Evolutionary conservation across 1,140 invertebrate species (phyloP).

Genomic region (Drosophila asahinai): DNA sequence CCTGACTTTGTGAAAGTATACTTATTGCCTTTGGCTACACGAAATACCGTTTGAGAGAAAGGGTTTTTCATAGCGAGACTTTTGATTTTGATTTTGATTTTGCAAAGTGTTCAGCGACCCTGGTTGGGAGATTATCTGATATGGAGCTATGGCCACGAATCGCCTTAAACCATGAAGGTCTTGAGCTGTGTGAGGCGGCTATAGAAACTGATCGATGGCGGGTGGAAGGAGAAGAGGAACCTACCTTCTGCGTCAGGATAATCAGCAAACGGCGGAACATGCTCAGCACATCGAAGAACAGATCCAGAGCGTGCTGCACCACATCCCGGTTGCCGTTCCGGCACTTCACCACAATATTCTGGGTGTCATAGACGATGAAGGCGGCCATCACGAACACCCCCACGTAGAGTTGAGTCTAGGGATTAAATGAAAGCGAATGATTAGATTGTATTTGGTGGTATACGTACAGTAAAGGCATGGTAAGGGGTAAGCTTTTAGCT

Average conservation of each 20-base stretch:
- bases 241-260: conserved; percentile 95
- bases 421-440: neutral
- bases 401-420: conserved; percentile 92
- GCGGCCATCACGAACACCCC: conserved; percentile 96
- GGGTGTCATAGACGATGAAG: conserved; percentile 98
- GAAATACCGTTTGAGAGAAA: conserved; percentile 46
- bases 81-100: conserved; percentile 29
- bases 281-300: conserved; percentile 97
- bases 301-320: conserved; percentile 94
- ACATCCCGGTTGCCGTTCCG: conserved; percentile 96
- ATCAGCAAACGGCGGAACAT: conserved; percentile 96
- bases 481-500: neutral
- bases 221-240: conserved; percentile 12
- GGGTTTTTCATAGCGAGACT: conserved; percentile 18
- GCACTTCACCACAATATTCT: conserved; percentile 97
- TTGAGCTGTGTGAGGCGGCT: conserved; percentile 64
- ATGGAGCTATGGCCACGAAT: conserved; percentile 3
- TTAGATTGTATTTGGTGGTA: neutral
- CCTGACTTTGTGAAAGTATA: conserved; percentile 74
- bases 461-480: neutral
- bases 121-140: conserved; percentile 24
- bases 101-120: conserved; percentile 53
- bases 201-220: conserved; percentile 10
- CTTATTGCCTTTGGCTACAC: conserved; percentile 63
- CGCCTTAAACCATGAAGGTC: conserved; percentile 68